Conservation (phyloP, 2,888 invertebrate species). For the Drosophila rubida region DNA sequence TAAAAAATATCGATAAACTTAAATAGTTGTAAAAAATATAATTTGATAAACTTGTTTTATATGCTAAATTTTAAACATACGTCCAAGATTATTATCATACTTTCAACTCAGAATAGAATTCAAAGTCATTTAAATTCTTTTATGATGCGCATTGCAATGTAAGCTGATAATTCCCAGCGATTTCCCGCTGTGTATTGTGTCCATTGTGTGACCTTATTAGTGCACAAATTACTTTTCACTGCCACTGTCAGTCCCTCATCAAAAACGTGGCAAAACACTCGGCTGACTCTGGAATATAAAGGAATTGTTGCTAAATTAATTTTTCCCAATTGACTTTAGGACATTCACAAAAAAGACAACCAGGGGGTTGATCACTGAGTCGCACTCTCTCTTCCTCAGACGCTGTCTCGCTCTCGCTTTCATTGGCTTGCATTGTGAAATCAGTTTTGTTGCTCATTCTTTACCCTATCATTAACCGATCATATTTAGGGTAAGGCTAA, state of each 20-base stretch:
- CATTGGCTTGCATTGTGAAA: not conserved
- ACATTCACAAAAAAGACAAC: slow-evolving; percentile 58
- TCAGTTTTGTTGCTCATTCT: slow-evolving; percentile 32
- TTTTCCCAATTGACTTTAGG: slow-evolving; percentile 79
- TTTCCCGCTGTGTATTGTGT: slow-evolving; percentile 53
- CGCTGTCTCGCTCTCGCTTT: not conserved
- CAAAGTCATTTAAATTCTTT: not conserved
- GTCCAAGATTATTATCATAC: too few relatives aligned
- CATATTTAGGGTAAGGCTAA: slow-evolving; percentile 71
- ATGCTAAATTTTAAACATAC: too few relatives aligned
- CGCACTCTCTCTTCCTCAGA: not conserved
- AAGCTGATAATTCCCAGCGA: not conserved
- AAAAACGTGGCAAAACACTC: slow-evolving; percentile 76
- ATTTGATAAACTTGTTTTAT: too few relatives aligned
- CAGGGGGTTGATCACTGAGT: slow-evolving; percentile 45
- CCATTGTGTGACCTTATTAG: slow-evolving; percentile 61
- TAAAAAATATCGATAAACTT: too few relatives aligned
- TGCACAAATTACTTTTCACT: slow-evolving; percentile 81
- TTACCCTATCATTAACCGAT: slow-evolving; percentile 77
- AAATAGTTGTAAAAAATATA: too few relatives aligned
- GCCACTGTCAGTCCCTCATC: slow-evolving; percentile 82
- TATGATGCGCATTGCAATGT: not conserved
- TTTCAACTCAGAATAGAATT: not conserved
- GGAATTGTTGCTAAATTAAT: slow-evolving; percentile 76
- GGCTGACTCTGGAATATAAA: slow-evolving; percentile 60